Evolutionary conservation across 2,888 invertebrate genomes (phyloP).

Genomic region (Clostera curtula): DNA sequence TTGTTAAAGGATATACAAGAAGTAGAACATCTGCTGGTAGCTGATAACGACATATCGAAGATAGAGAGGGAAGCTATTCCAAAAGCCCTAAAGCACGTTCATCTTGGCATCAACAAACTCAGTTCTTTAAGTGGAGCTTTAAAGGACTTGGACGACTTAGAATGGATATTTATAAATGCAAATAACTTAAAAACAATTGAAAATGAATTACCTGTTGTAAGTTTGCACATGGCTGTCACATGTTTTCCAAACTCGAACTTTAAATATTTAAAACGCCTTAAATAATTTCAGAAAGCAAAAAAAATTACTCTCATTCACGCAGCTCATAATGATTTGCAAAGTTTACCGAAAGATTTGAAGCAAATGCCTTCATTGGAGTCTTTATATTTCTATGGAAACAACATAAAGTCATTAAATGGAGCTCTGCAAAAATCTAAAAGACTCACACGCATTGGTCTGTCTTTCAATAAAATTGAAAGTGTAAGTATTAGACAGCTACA

Average conservation of each 20-base stretch:
- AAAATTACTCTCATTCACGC: conserved; percentile 82
- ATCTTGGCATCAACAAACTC: conserved; percentile 84
- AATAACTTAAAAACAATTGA: conserved; percentile 85
- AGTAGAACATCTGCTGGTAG: conserved; percentile 81
- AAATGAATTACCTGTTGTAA: conserved; percentile 82
- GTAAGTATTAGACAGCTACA: no score
- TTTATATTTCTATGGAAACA: conserved; percentile 83
- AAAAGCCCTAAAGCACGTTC: conserved; percentile 78
- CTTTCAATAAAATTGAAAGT: conserved; percentile 83
- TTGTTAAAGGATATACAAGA: conserved; percentile 61
- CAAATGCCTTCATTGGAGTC: conserved; percentile 80
- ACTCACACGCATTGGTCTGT: conserved; percentile 79
- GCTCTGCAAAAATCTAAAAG: conserved; percentile 80
- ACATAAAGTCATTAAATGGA: conserved; percentile 81
- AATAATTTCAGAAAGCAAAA: conserved; percentile 72
- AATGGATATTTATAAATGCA: conserved; percentile 86
- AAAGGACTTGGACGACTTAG: conserved; percentile 81
- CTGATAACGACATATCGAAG: conserved; percentile 83
- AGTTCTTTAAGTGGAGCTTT: conserved; percentile 84
- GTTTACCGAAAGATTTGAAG: conserved; percentile 81
- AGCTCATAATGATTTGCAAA: conserved; percentile 81
- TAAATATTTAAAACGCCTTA: conserved; percentile 1
- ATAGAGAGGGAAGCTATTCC: conserved; percentile 84
- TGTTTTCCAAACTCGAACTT: no score
- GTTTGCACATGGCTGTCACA: conserved; percentile 29